Conservation (phyloP, 2,888 invertebrate genomes). For the Campoplex capitator region DNA sequence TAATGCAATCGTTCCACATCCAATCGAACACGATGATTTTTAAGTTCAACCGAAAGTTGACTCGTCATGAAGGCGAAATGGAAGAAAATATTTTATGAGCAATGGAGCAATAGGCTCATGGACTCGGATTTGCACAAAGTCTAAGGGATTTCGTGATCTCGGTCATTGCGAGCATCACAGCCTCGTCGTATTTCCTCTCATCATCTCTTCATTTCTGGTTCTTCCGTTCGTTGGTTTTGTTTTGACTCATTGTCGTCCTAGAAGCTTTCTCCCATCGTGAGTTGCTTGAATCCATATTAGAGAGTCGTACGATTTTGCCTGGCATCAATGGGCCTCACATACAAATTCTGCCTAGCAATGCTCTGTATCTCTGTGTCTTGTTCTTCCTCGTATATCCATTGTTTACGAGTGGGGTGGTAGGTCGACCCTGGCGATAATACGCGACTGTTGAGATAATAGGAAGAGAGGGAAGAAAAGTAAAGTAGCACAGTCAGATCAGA, state of each 20-base stretch:
- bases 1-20: not conserved
- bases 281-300: slow-evolving; percentile 48
- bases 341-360: slow-evolving; percentile 44
- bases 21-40: not conserved
- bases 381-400: slow-evolving; percentile 35
- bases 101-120: not conserved
- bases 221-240: not conserved
- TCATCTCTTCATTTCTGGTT: not conserved
- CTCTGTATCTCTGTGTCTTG: not conserved
- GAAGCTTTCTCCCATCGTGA: slow-evolving; percentile 45
- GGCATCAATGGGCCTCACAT: slow-evolving; percentile 56
- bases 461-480: slow-evolving; percentile 30
- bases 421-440: slow-evolving; percentile 57
- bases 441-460: slow-evolving; percentile 56
- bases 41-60: not conserved
- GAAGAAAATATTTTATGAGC: not conserved
- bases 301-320: slow-evolving; percentile 34
- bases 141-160: slow-evolving; percentile 26
- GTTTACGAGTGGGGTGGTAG: slow-evolving; percentile 35
- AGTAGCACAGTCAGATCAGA: slow-evolving; percentile 20
- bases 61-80: not conserved
- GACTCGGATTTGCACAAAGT: not conserved
- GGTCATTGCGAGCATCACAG: slow-evolving; percentile 28
- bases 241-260: slow-evolving; percentile 57
- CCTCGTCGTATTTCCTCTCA: slow-evolving; percentile 19